Base-by-base conservation (phyloP, 2,113 vertebrate genomes). In the Archilochus colubris region DNA sequence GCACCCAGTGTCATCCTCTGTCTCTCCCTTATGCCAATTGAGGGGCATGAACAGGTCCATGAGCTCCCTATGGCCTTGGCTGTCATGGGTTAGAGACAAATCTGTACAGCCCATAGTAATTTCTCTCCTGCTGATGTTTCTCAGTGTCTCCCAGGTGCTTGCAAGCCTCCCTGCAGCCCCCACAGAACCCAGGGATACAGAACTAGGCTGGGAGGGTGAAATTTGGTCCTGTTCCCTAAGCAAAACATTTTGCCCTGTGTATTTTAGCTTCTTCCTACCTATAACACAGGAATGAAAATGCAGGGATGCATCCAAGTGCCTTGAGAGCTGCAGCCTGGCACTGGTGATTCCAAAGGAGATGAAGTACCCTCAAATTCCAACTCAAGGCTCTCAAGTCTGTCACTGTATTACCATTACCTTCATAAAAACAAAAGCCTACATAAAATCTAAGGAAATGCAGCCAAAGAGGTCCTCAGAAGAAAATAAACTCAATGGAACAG, bases 231-330 rank as follows among this genome's bases (percentile, higher is more conserved):
- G 0, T 43, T 76, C 62, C n/a, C 38, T 61, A 63, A 25, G 19
- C 1, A 0, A 38, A 79, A 69, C 0, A 0, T 54, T 82, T 62
- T 62, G 23, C 23, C 44, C 14, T 7, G 18, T 27, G 55, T 10
- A 12, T 30, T 31, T 90, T 6, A 15, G 8, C 46, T 83, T 69
- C 46, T 83, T 69, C 63, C 25, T 51, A 46, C 43, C 31, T 33
- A 9, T 25, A 53, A 21, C 0, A 2, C 14, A 40, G 28, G 28
- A 55, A 51, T 23, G 44, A 80, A 74, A 64, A 38, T 27, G 33
- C 3, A 0, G 1, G 38, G 46, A 33, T 67, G 63, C 75, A 54
- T 0, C 0, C 4, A 16, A 55, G 7, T 13, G 20, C 72, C n/a
- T 46, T 61, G 48, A 64, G 75, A 77, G 30, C 50, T 81, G 20